Evolutionary conservation across 2,888 invertebrate genomes (phyloP).

Genomic region (Mongoloraphidia duomilia): DNA sequence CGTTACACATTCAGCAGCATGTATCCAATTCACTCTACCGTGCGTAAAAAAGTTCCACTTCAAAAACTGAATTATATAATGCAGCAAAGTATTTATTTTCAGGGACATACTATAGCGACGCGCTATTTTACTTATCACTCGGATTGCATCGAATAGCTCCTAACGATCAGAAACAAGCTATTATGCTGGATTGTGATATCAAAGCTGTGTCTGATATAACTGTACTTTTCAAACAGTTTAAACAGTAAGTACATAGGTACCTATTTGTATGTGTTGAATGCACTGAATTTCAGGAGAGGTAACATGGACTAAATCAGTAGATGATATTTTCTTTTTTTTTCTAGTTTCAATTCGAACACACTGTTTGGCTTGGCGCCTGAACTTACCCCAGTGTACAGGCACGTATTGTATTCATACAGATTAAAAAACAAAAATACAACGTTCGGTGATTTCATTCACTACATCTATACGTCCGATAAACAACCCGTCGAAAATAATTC

Average conservation of each 20-base stretch:
- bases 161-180: conserved; percentile 39
- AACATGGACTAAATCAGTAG: too few relatives aligned
- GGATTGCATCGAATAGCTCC: conserved; percentile 57
- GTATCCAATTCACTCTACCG: conserved; percentile 18
- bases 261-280: not conserved
- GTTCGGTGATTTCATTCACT: conserved; percentile 34
- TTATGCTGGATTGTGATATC: conserved; percentile 65
- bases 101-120: conserved; percentile 64
- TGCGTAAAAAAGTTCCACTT: too few relatives aligned
- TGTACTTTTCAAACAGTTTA: conserved; percentile 50
- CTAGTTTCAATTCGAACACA: conserved; percentile 41
- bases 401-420: conserved; percentile 54
- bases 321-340: conserved; percentile 13
- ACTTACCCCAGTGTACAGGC: conserved; percentile 63
- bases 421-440: conserved; percentile 43
- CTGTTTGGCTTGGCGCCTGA: conserved; percentile 61
- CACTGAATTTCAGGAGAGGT: too few relatives aligned
- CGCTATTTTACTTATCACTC: conserved; percentile 62
- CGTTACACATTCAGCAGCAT: too few relatives aligned
- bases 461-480: conserved; percentile 18
- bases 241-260: conserved; percentile 29
- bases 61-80: too few relatives aligned
- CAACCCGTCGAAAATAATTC: not conserved
- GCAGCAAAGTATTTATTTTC: conserved; percentile 20
- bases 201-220: conserved; percentile 54